Evolutionary conservation across 2,113 vertebrate species (phyloP), one percentile per base, ranked within the genome.

Genomic region (Parus major): DNA sequence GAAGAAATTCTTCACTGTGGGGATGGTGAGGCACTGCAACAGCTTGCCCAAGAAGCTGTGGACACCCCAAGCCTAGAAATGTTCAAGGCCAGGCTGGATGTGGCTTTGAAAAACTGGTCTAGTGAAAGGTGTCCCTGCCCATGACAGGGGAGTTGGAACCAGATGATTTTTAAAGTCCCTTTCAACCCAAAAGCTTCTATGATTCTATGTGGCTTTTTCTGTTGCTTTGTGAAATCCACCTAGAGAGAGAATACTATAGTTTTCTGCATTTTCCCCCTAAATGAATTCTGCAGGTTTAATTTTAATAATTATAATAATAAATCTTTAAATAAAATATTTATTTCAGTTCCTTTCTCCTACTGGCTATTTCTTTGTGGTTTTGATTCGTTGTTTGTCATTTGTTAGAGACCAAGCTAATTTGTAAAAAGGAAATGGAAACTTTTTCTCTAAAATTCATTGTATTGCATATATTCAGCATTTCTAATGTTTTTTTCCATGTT

Each of bases 81-180:
- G 11, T 27, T 53, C 24, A 27, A 47, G 39, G 73, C 8, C 21
- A 53, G 14, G 16, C 2, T 79, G 46, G 33, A 11, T 29, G 50
- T 14, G 8, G 4, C 8, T 65, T 29, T 28, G 24, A 39, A 17
- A 72, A n/a, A 5, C 24, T 72, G 50, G 2, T n/a, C 33, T 22
- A 7, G 13, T 15, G 57, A 36, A 29, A 71, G 5, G 2, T 71
- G 27, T 12, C 16, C 23, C n/a, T 82, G 13, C 7, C 23, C 9
- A 5, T 13, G 52, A 27, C 24, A 72, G 2, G 7, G 14, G 22
- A 29, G 8, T 14, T 35, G 21, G 28, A 83, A 65, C 0, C 0
- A 18, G 24, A 46, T 11, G 6, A 59, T 44, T 42, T 71, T 46
- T 52, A 39, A 84, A 16, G 28, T 19, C 29, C 1, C 10, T 80